These are phyloP conservation scores for Drosophila pseudotakahashii DNA, from an alignment of 2,888 invertebrate genomes.

Conservation along the genomic window DNA sequence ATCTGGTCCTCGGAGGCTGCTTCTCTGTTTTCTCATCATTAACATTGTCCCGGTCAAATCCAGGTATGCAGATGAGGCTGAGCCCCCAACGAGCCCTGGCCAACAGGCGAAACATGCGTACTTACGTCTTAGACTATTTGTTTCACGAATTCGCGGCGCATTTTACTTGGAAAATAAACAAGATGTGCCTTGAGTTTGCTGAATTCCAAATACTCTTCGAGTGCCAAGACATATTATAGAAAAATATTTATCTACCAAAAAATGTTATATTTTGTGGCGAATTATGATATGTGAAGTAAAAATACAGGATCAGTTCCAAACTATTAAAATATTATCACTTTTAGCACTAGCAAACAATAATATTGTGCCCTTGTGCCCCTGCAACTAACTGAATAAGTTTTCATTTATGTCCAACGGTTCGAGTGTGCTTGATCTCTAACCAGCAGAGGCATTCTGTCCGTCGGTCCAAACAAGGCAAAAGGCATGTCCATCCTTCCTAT, in stretches of 20 bases:
- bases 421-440: constrained; percentile 29
- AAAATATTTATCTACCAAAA: not conserved
- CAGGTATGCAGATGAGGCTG: constrained; percentile 66
- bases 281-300: too few relatives aligned
- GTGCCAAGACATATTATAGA: too few relatives aligned
- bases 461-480: constrained; percentile 77
- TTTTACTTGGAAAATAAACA: constrained; percentile 57
- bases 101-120: constrained; percentile 79
- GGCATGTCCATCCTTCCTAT: constrained; percentile 77
- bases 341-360: not conserved
- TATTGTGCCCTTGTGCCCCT: not conserved
- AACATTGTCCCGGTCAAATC: constrained; percentile 68
- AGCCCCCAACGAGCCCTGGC: constrained; percentile 46
- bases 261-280: too few relatives aligned
- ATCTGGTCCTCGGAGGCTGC: constrained; percentile 10
- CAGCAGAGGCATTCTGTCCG: constrained; percentile 72
- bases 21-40: constrained; percentile 66
- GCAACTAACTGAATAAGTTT: not conserved
- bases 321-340: not conserved
- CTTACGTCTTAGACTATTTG: constrained; percentile 70
- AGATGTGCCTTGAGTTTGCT: not conserved
- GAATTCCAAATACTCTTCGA: constrained; percentile 17
- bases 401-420: constrained; percentile 15
- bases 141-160: constrained; percentile 81
- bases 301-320: too few relatives aligned